These are phyloP conservation scores for Pachypsylla venusta DNA, from an alignment of 1,140 invertebrate species.

Conservation along the genomic window DNA sequence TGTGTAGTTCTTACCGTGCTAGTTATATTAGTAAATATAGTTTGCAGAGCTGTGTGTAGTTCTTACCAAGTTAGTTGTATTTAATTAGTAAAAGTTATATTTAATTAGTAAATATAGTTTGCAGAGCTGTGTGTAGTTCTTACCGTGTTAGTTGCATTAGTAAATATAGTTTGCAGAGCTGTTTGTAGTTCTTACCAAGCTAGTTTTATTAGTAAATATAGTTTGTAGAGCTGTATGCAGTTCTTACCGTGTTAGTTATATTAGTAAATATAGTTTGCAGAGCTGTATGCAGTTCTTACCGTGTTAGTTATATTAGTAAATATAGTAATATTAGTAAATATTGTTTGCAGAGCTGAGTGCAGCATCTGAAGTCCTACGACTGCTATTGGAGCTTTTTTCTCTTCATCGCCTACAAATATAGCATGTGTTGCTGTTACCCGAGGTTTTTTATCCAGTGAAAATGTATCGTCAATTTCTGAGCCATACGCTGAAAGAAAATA, in stretches of 20 bases:
- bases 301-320: constrained; percentile 64
- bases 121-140: constrained; percentile 48
- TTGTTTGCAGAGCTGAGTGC: constrained; percentile 52
- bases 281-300: constrained; percentile 49
- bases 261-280: constrained; percentile 60
- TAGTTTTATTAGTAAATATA: no score
- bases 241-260: constrained; percentile 48
- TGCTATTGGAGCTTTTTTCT: constrained; percentile 60
- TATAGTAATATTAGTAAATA: constrained; percentile 65
- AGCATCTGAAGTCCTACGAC: constrained; percentile 85
- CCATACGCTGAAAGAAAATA: constrained; percentile 25
- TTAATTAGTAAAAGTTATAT: no score
- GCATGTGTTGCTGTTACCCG: constrained; percentile 77
- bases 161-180: constrained; percentile 54
- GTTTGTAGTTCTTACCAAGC: no score
- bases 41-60: constrained; percentile 55
- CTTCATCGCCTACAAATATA: constrained; percentile 52
- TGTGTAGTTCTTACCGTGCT: constrained; percentile 40
- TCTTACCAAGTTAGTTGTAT: constrained; percentile 41
- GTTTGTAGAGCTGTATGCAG: no score
- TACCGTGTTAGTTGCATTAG: constrained; percentile 55
- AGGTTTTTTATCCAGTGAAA: constrained; percentile 33
- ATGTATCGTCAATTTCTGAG: constrained; percentile 30
- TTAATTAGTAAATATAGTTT: constrained; percentile 61
- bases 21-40: constrained; percentile 65